A percentile compares a stretch with the other conserved stretches of the same genome.
phyloP scores from a whole-genome alignment of 2,888 invertebrate genomes.

The Aphodius sticticus region DNA sequence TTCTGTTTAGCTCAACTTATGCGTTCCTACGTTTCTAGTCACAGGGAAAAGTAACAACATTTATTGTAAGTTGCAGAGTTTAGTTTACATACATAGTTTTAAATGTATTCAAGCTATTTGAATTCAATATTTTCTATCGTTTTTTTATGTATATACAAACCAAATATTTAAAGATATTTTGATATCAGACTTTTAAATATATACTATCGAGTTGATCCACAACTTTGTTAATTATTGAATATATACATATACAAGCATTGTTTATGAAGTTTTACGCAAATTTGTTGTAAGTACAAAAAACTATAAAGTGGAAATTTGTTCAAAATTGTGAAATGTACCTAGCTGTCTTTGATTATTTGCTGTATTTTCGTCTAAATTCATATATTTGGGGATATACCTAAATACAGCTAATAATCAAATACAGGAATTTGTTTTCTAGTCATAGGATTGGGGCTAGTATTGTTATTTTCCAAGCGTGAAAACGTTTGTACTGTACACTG shows the following conservation, averaged over 20 bases:
- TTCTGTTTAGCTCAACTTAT: conserved; percentile 10
- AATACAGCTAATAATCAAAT: background rate
- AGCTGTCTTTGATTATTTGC: background rate
- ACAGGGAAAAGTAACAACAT: background rate
- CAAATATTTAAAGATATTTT: conserved; percentile 19
- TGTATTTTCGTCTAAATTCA: background rate
- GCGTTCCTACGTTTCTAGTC: conserved; percentile 25
- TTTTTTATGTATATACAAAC: conserved; percentile 13
- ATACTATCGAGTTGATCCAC: conserved; percentile 5
- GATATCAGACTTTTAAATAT: conserved; percentile 15
- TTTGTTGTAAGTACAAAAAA: conserved; percentile 14
- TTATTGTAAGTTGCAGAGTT: conserved; percentile 1
- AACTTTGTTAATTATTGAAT: conserved; percentile 18
- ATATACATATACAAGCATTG: conserved; percentile 7
- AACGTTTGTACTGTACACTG: background rate
- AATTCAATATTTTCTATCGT: conserved; percentile 17
- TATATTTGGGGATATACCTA: background rate
- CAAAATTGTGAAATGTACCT: background rate
- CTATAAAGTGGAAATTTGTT: conserved; percentile 8
- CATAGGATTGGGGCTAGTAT: conserved; percentile 16
- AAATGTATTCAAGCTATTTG: conserved; percentile 5
- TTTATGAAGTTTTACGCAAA: conserved; percentile 11
- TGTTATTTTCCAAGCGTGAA: background rate
- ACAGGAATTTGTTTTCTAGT: conserved; percentile 11
- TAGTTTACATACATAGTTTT: background rate